Evolutionary conservation across 2,113 vertebrate species (phyloP), one percentile per base, ranked within the genome.

Genomic region (Tyto alba): DNA sequence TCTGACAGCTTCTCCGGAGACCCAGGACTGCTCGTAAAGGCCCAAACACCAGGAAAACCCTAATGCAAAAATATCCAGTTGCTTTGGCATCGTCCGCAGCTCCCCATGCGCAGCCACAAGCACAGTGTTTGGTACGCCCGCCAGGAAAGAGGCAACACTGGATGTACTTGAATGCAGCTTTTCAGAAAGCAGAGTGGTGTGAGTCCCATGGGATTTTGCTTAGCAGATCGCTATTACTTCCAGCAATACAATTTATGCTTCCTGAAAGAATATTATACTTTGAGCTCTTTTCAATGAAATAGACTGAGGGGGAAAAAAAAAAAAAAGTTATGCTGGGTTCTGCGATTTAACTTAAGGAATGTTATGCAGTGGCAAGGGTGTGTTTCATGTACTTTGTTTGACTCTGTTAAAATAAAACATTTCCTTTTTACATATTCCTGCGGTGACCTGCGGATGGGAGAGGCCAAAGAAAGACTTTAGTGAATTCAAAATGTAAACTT

Each of bases 201-300:
- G 74, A 93, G 80, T 90, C 97, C 94, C 91, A 6, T 3, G 94
- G 94, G 97, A 95, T 87, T 90, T 82, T 85, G 41, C 63, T 91
- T 68, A 95, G 97, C 78, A 96, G 96, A 95, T 85, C 48, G 79
- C 93, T 97, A 95, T 97, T 98, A 96, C 94, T 98, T 98, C 90
- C 90, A 97, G 95, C 85, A 97, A 97, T 96, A 95, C 57, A 95
- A 96, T 96, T 97, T 93, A 96, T 97, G 78, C 63, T 97, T 97
- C 94, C 72, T 97, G 67, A 83, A 98, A 96, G 85, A 97, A 84
- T 97, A 95, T 75, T 97, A 79, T 63, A 91, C 92, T 97, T 96
- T n/a, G 59, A 60, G 43, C 16, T 78, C 82, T 69, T 93, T 96
- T 92, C 75, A 94, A 82, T 86, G 73, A 87, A 95, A 73, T 87